A percentile compares a stretch with the other conserved stretches of the same genome.
Evolutionary conservation across 2,888 invertebrate genomes (phyloP).

Genomic region (Drosophila nigricruria): DNA sequence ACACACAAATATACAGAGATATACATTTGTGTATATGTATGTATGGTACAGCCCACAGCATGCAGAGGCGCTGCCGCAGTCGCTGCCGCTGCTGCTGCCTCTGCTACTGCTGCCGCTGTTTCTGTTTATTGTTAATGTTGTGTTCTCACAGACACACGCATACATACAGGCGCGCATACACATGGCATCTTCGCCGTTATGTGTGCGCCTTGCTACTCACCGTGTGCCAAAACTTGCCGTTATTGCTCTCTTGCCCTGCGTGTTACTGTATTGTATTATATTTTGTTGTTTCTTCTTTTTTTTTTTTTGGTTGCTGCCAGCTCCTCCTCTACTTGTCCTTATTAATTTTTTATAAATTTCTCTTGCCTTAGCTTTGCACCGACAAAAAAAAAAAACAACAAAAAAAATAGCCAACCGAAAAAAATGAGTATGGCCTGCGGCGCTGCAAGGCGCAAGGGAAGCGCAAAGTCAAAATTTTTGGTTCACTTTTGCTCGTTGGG

Average conservation of each 20-base stretch:
- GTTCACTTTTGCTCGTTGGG: slow-evolving; percentile 30
- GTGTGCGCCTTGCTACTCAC: slow-evolving; percentile 49
- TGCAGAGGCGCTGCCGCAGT: slow-evolving; percentile 28
- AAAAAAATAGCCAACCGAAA: slow-evolving; percentile 40
- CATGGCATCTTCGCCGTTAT: slow-evolving; percentile 23
- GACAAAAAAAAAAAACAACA: slow-evolving; percentile 14
- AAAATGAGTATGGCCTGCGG: slow-evolving; percentile 23
- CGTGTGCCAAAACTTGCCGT: slow-evolving; percentile 53
- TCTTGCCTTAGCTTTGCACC: slow-evolving; percentile 45
- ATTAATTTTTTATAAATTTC: slow-evolving; percentile 71
- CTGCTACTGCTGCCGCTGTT: slow-evolving; percentile 42
- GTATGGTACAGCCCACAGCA: slow-evolving; percentile 4
- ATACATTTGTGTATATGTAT: slow-evolving; percentile 6
- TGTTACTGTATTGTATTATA: slow-evolving; percentile 9
- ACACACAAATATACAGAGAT: background rate
- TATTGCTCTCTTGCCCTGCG: slow-evolving; percentile 34
- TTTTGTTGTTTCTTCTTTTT: background rate
- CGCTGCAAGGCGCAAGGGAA: slow-evolving; percentile 25
- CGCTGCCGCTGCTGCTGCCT: slow-evolving; percentile 25
- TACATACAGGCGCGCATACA: slow-evolving; percentile 12
- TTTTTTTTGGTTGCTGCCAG: slow-evolving; percentile 23
- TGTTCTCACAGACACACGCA: slow-evolving; percentile 21
- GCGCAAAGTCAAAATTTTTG: slow-evolving; percentile 51
- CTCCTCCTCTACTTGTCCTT: slow-evolving; percentile 46
- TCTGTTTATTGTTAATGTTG: slow-evolving; percentile 73